Evolutionary conservation across 2,113 vertebrate genomes (phyloP).

Genomic region (Ia io): DNA sequence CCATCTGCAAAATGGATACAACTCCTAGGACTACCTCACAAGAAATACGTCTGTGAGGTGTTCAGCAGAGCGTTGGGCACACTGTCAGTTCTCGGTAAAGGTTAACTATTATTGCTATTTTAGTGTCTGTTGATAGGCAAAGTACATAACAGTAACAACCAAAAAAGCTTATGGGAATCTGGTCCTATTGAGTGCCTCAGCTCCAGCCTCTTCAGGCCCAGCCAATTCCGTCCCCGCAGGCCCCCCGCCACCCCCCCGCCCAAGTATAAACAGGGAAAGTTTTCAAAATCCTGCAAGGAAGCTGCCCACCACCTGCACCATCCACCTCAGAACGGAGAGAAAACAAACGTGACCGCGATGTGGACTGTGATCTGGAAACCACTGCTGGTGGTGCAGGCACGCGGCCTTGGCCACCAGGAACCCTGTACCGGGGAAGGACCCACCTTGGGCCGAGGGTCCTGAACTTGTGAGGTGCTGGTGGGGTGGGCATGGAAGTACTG

Average conservation of each 20-base stretch:
- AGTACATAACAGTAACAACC: not conserved
- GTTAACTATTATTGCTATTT: not conserved
- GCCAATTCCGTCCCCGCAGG: not conserved
- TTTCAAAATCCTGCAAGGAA: not conserved
- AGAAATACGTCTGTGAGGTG: not conserved
- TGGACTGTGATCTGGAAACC: not conserved
- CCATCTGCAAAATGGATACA: not conserved
- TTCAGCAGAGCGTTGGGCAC: not conserved
- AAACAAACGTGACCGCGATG: slow-evolving; percentile 21
- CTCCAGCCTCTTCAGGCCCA: slow-evolving; percentile 8
- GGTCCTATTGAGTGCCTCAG: slow-evolving; percentile 23
- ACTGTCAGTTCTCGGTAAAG: not conserved
- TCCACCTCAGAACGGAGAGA: slow-evolving; percentile 30
- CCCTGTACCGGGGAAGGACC: fast-evolving
- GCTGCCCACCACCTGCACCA: slow-evolving; percentile 31
- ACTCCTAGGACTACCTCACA: not conserved
- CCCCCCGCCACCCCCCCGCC: not conserved
- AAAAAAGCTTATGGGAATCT: not conserved
- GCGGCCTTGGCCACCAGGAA: not conserved
- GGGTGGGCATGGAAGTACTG: not conserved
- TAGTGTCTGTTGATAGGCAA: slow-evolving; percentile 27
- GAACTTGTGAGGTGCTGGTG: fast-evolving
- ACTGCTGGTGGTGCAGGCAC: not conserved
- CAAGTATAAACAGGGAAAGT: slow-evolving; percentile 37
- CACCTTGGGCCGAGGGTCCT: not conserved